Base-by-base conservation (phyloP, 1,140 invertebrate species). In the Zaprionus taronus region DNA sequence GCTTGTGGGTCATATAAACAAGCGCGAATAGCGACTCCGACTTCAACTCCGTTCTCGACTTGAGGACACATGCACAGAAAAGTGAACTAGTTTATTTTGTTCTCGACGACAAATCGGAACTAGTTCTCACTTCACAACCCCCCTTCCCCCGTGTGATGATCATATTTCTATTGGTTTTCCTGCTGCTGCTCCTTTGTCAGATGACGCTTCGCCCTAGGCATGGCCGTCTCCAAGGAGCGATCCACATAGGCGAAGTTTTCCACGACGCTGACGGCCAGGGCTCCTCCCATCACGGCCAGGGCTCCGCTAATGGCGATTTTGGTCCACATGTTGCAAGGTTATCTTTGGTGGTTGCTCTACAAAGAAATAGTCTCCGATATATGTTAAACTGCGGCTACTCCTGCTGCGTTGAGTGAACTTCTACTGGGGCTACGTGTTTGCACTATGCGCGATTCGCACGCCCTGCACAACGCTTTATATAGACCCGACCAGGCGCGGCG, bases 171-270 rank as follows among this genome's bases (percentile, higher is more conserved):
- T 4, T 38, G 12, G 20, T 36, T 17, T 12, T n/a, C 12, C 17
- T 2, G 4, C 31, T 31, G 0, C 20, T 60, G 20, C 36, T 83
- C 80, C 78, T 79, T 71, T 22, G 44, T 41, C 31, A 26, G 63
- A 20, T 73, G 53, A 15, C 75, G 79, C 69, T 76, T 84, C n/a
- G 64, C 60, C 55, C 73, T 55, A 17, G 84, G 84, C 84, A 89
- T 90, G 51, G 84, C 84, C 79, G 72, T 70, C 1, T 70, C 81
- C 79, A 89, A 60, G 15, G 84, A 81, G 14, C 81, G 81, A 49
- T 89, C 84, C 85, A 84, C 81, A 60, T 89, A 89, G 49, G 84
- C 84, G 24, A 89, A 89, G 55, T 89, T 89, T 15, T 89, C 84
- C 58, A 81, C 85, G 4, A 90, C 84, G 26, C 84, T 89, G 26